A percentile compares a stretch with the other conserved stretches of the same genome.
Conservation (phyloP, 2,888 invertebrate genomes). For the Leucoptera coffeella region DNA sequence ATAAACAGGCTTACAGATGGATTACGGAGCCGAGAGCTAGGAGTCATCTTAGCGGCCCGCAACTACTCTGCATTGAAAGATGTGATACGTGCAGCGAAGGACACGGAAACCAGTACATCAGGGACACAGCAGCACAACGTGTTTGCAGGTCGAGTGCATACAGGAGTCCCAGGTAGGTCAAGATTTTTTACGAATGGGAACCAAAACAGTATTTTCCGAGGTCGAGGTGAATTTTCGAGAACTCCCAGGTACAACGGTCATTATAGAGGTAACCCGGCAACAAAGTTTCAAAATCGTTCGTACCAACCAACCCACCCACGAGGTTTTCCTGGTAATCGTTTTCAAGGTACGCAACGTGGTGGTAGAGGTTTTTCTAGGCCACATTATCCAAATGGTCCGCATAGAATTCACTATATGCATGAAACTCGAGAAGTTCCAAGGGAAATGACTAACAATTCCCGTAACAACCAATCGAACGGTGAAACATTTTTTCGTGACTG, state of each 20-base stretch:
- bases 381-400: too few relatives aligned
- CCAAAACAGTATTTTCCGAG: too few relatives aligned
- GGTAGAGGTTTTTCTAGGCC: too few relatives aligned
- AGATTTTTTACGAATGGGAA: too few relatives aligned
- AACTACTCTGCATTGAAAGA: constrained; percentile 5
- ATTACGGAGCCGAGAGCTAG: not conserved
- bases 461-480: constrained; percentile 4
- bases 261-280: too few relatives aligned
- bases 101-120: constrained; percentile 1
- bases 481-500: constrained; percentile 1
- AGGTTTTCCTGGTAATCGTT: not conserved
- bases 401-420: too few relatives aligned
- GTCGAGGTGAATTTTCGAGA: not conserved
- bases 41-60: constrained; percentile 1
- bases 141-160: not conserved
- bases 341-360: not conserved
- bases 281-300: too few relatives aligned
- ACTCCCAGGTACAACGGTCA: too few relatives aligned
- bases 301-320: not conserved
- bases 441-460: not conserved
- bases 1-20: constrained; percentile 1
- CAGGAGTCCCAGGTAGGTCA: not conserved
- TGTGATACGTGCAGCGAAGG: constrained; percentile 6
- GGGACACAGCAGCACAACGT: not conserved
- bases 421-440: not conserved